Percentiles rank a stretch among this genome's conserved stretches.
phyloP scores from a whole-genome alignment of 2,113 vertebrate species.

The Planiliza haematocheilus region DNA sequence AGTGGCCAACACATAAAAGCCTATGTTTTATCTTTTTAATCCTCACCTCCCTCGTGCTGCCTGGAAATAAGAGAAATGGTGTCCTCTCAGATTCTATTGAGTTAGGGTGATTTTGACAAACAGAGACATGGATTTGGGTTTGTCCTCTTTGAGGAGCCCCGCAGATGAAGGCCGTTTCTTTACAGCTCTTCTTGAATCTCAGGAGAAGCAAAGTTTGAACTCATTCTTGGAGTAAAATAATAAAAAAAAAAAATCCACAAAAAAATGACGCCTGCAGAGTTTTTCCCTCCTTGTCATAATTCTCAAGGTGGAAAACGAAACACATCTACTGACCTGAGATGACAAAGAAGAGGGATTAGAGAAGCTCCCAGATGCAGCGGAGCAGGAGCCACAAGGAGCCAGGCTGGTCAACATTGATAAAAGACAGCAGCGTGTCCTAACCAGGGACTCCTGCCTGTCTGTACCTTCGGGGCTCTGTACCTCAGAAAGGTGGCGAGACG shows the following conservation, averaged over 20 bases:
- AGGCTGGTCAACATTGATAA: slow-evolving; percentile 82
- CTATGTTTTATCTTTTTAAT: slow-evolving; percentile 76
- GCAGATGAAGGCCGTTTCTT: slow-evolving; percentile 12
- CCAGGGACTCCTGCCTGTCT: slow-evolving; percentile 66
- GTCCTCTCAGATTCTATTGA: slow-evolving; percentile 41
- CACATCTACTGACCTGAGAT: slow-evolving; percentile 74
- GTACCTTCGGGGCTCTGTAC: slow-evolving; percentile 50
- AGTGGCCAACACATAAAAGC: slow-evolving; percentile 73
- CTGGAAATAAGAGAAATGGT: slow-evolving; percentile 72
- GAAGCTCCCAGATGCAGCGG: slow-evolving; percentile 56
- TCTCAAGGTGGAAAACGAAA: slow-evolving; percentile 71
- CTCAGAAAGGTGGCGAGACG: slow-evolving; percentile 49
- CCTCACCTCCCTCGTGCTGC: slow-evolving; percentile 58
- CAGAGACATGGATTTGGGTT: slow-evolving; percentile 31
- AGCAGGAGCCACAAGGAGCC: slow-evolving; percentile 63
- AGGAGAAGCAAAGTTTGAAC: slow-evolving; percentile 44
- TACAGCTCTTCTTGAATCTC: slow-evolving; percentile 27
- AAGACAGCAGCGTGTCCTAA: slow-evolving; percentile 70
- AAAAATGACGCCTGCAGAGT: slow-evolving; percentile 62
- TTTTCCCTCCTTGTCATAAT: slow-evolving; percentile 72
- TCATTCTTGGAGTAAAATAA: slow-evolving; percentile 11
- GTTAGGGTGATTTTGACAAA: slow-evolving; percentile 43
- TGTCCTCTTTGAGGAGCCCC: slow-evolving; percentile 18
- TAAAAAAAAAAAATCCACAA: too few species aligned
- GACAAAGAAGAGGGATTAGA: slow-evolving; percentile 77